Conservation (phyloP, 64 coral and sea anemone genomes). For the Actinia tenebrosa region DNA sequence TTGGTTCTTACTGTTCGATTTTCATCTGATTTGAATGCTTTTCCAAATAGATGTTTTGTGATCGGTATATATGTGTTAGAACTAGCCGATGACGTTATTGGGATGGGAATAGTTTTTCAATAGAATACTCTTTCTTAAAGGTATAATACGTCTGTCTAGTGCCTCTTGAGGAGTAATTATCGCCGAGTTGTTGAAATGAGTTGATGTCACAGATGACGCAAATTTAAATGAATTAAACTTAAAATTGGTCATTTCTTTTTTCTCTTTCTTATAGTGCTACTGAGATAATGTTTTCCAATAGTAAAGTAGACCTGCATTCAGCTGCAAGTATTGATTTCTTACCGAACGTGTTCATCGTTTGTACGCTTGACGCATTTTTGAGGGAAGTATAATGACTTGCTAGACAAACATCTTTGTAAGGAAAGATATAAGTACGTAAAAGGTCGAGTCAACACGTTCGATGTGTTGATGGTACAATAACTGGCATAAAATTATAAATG, state of each 20-base stretch:
- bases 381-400: neutral
- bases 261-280: no score
- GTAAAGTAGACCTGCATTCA: no score
- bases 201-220: no score
- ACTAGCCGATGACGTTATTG: neutral
- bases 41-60: neutral
- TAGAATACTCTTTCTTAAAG: no score
- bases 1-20: neutral
- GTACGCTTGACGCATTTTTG: neutral
- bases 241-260: no score
- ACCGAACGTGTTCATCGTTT: neutral
- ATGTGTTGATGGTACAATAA: no score
- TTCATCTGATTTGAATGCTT: neutral
- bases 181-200: no score
- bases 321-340: neutral
- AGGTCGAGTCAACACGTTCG: no score
- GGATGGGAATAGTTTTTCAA: neutral
- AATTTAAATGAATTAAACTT: no score
- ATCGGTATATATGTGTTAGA: neutral
- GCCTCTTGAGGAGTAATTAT: no score
- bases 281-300: no score
- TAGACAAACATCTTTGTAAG: neutral
- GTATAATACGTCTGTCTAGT: no score
- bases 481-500: neutral
- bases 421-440: neutral